Base-by-base conservation (phyloP, 2,113 vertebrate species). In the Rhinichthys klamathensis region DNA sequence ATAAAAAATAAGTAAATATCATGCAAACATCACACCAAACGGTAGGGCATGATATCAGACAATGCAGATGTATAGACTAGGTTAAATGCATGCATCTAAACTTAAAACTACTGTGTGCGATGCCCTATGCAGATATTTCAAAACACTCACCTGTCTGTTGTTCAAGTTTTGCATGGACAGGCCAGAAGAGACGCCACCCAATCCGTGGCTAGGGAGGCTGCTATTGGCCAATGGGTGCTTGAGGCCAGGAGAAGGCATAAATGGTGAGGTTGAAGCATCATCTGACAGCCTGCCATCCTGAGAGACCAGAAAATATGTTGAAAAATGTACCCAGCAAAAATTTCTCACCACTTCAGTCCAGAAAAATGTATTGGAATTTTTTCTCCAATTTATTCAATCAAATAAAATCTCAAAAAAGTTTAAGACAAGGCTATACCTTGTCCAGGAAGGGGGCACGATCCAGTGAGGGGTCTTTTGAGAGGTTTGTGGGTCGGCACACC, bases 141-240 rank as follows among this genome's bases (percentile, higher is more conserved):
- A 6, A n/a, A 9, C 82, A 83, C 94, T 95, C 94, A 99, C 98
- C 97, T 98, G 97, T 98, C 98, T 96, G 96, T 97, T 97, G 96
- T 99, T 99, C 96, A 99, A 97, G 97, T 98, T 99, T 96, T 98
- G 98, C 96, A 99, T 97, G 96, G 96, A 96, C 94, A 99, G 96
- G 95, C 97, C 97, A 91, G 96, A 96, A 94, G 96, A 96, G 95
- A 97, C 95, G 93, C 96, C 97, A 91, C 97, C 97, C 96, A 98
- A 95, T 95, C 97, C 96, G 93, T 98, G 97, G 95, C 93, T 97
- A 92, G 97, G 95, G 96, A 97, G 97, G 96, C 97, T 97, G 96
- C 96, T 97, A 95, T 96, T 98, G 95, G 96, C 95, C 95, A 98
- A 95, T 93, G 97, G 96, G 95, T 97, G 97, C 96, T 99, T 99